Percentiles rank a stretch among this genome's conserved stretches.
These are phyloP conservation scores for Strongylocentrotus purpuratus DNA, from an alignment of 35 echinoderm and acorn worm genomes.

Conservation along the genomic window DNA sequence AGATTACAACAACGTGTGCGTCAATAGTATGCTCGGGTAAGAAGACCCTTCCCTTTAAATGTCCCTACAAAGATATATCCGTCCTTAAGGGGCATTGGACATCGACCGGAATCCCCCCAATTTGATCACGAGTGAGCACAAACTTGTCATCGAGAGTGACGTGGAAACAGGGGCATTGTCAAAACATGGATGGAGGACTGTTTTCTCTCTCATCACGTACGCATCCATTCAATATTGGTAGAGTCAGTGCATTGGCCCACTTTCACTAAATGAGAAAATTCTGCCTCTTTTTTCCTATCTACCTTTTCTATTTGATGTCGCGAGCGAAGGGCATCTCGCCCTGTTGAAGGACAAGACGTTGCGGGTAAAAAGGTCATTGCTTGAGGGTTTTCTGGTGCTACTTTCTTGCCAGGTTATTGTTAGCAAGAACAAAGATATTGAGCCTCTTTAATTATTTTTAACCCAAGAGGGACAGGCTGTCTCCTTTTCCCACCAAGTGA, in stretches of 20 bases:
- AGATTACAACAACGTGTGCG: no score
- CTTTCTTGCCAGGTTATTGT: neutral
- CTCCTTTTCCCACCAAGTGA: neutral
- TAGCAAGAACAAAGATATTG: neutral
- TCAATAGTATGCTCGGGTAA: neutral
- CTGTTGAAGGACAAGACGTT: neutral
- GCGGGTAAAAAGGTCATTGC: neutral
- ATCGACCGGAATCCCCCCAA: neutral
- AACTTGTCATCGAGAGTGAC: neutral
- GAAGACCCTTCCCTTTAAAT: neutral
- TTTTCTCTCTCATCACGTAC: neutral
- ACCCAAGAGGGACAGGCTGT: neutral
- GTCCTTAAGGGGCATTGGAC: neutral
- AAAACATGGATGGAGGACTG: neutral
- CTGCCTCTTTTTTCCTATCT: neutral
- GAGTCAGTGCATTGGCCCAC: neutral
- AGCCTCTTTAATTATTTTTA: neutral
- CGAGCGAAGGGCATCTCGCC: neutral
- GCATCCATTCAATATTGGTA: neutral
- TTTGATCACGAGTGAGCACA: neutral
- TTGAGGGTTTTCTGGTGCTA: neutral
- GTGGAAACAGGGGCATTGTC: neutral
- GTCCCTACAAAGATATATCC: neutral
- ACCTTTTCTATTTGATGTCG: neutral
- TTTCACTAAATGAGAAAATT: constrained; percentile 3